phyloP scores from a whole-genome alignment of 1,140 invertebrate genomes.

The Drosophila saltans region DNA sequence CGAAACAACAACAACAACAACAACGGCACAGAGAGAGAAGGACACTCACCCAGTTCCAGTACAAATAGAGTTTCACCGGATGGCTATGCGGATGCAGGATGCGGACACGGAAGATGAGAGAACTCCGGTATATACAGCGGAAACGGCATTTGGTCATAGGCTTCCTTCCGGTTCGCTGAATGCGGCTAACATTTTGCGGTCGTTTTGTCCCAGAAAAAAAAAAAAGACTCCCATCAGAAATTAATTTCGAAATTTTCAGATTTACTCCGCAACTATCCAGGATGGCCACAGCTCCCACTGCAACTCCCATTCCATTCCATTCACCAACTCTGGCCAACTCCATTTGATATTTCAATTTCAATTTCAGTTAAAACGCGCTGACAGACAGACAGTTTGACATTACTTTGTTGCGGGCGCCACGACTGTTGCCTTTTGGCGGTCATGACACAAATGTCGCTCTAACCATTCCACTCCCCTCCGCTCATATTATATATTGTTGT shows the following conservation, averaged over 20 bases:
- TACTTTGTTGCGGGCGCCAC: conserved; percentile 12
- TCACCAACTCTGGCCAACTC: not conserved
- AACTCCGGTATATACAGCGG: conserved; percentile 40
- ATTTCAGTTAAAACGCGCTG: conserved; percentile 39
- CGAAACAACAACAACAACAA: too few relatives aligned
- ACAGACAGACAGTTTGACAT: conserved; percentile 30
- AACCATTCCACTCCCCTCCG: too few relatives aligned
- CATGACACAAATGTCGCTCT: not conserved
- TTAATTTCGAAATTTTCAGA: conserved; percentile 60
- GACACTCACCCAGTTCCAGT: conserved; percentile 21
- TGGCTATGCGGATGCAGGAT: conserved; percentile 32
- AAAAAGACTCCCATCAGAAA: conserved; percentile 14
- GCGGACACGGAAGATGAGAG: conserved; percentile 15
- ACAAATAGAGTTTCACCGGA: conserved; percentile 49
- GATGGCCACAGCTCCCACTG: too few relatives aligned
- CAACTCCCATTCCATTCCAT: not conserved
- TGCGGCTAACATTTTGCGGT: conserved; percentile 70
- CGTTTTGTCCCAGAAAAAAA: conserved; percentile 4
- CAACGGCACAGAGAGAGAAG: too few relatives aligned
- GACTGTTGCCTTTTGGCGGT: conserved; percentile 2
- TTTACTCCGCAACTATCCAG: too few relatives aligned
- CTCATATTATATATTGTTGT: too few relatives aligned
- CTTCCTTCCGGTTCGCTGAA: conserved; percentile 72
- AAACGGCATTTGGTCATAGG: conserved; percentile 67
- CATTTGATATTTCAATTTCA: conserved; percentile 58